Base-by-base conservation (phyloP, 2,888 invertebrate species). In the Apodemia hepburni region DNA sequence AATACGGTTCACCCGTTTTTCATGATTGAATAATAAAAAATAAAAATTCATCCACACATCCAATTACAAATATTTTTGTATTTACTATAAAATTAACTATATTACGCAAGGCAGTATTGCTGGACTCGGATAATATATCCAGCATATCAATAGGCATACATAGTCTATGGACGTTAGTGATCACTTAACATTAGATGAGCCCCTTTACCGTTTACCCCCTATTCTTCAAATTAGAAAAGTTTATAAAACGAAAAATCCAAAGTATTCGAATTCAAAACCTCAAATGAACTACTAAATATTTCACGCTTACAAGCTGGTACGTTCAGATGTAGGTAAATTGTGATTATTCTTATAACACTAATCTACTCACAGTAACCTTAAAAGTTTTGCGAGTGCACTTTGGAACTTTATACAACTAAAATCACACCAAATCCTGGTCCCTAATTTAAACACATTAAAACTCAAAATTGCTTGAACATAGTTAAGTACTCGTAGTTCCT, bases 401-500 rank as follows among this genome's bases (percentile, higher is more conserved):
- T 63, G 65, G 27, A 66, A 67, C 65, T 67, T 65, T 61, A n/a
- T 49, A 29, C 27, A 65, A 68, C 62, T 64, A 58, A 62, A 62
- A 49, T 64, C 45, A 58, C 65, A 57, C 58, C 60, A 62, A 59
- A 61, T 64, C 64, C 62, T 60, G 59, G 58, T 59, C 54, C 64
- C 59, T 61, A 65, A 66, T 59, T 61, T 58, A 60, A 61, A 33
- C 35, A 49, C n/a, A 47, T 58, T 70, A 68, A 61, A 68, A 66
- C 61, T 68, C 61, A 66, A 65, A 68, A 66, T 68, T 51, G 67
- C 62, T 66, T 62, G 63, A 54, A 49, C 62, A 58, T 38, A 58
- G 29, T 54, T 65, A 65, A 66, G 65, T n/a, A 45, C n/a, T 45
- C 45, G 45, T 63, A 69, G 66, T 68, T 65, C 49, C 65, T 64